A percentile compares a stretch with the other conserved stretches of the same genome.
phyloP scores from a whole-genome alignment of 2,888 invertebrate species.

The Drosophila peninsularis region DNA sequence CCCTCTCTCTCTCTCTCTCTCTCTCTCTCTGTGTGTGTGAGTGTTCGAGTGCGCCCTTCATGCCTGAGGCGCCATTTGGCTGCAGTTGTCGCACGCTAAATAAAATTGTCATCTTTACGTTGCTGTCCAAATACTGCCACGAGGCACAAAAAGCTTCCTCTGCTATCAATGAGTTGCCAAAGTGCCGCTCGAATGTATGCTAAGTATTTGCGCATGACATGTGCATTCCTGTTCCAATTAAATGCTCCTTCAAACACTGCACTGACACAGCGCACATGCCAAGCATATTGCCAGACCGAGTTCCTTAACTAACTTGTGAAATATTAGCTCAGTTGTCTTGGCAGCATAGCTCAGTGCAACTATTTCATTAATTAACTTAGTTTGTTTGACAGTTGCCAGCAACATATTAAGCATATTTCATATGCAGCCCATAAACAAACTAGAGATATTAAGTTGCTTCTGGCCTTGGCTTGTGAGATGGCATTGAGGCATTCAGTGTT shows the following conservation, averaged over 20 bases:
- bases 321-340: neutral
- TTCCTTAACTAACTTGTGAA: neutral
- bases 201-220: conserved; percentile 34
- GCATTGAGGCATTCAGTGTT: no score
- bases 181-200: conserved; percentile 53
- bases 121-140: conserved; percentile 28
- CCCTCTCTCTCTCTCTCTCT: no score
- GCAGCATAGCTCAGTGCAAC: neutral
- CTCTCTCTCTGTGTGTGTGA: neutral
- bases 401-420: no score
- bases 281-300: neutral
- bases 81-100: conserved; percentile 43
- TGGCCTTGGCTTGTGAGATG: neutral
- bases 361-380: neutral
- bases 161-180: conserved; percentile 44
- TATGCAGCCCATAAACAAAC: no score
- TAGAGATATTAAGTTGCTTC: neutral
- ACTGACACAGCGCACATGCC: neutral
- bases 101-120: conserved; percentile 47
- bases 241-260: neutral
- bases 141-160: conserved; percentile 39
- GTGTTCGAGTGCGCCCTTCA: conserved; percentile 8
- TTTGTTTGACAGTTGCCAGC: neutral
- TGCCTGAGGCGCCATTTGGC: conserved; percentile 51
- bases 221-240: conserved; percentile 22